Evolutionary conservation across 2,888 invertebrate species (phyloP), one percentile per base, ranked within the genome.

Genomic region (Calameuta filiformis): DNA sequence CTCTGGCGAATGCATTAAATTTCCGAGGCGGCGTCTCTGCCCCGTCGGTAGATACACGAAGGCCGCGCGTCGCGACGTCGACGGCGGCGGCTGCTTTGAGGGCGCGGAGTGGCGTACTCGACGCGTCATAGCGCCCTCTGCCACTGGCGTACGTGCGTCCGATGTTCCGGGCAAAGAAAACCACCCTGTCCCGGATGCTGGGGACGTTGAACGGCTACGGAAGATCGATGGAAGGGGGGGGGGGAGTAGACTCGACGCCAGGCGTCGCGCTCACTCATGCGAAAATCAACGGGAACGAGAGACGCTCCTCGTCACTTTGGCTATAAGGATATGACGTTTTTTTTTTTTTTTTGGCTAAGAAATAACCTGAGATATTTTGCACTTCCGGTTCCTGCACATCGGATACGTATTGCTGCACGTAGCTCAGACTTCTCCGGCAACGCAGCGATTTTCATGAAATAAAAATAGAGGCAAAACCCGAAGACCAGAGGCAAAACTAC

Each of bases 11-110:
- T 85, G 83, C 88, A 85, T 87, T 83, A 85, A 86, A 88, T 88
- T 83, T 84, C 81, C 77, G 80, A 75, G 80, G 77, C 80, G 77
- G n/a, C 68, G 73, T 74, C 68, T 35, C 69, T 40, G 73, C 77
- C 69, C 77, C 69, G 75, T 77, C 77, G 74, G 73, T 56, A 56
- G 40, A 2, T 56, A 56, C 23, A 75, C 77, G 79, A 75, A 75
- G 78, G 35, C 76, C 75, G 69, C 69, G 40, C 76, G 76, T 75
- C 77, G 77, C 79, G 35, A 35, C 74, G 83, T 75, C 81, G 84
- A 81, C 85, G 84, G 81, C 85, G 87, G 84, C 86, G 82, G 80
- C 83, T 83, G 85, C 89, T 89, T 88, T 88, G 88, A 89, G 86
- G 86, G 85, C 83, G 83, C 84, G 75, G 84, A 89, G 88, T 88